phyloP scores from a whole-genome alignment of 1,140 invertebrate genomes.

The Sitodiplosis mosellana region DNA sequence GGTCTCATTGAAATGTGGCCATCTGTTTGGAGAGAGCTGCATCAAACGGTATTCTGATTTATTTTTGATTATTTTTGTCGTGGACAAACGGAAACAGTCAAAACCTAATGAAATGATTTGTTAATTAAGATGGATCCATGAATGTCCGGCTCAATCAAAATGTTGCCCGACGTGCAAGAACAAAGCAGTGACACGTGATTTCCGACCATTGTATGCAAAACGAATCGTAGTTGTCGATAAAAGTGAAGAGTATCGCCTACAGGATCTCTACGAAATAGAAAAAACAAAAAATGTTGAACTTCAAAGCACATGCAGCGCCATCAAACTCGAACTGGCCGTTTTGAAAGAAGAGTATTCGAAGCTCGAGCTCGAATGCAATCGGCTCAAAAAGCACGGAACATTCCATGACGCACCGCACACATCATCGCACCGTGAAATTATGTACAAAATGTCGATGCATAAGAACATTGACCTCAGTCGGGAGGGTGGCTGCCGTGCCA shows the following conservation, averaged over 20 bases:
- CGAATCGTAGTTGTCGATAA: conserved; percentile 43
- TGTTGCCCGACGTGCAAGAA: conserved; percentile 77
- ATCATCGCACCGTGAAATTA: neutral
- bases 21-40: conserved; percentile 73
- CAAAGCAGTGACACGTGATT: conserved; percentile 50
- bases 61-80: too few species aligned
- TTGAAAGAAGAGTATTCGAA: neutral
- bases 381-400: neutral
- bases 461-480: conserved; percentile 42
- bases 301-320: conserved; percentile 8
- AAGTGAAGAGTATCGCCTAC: conserved; percentile 35
- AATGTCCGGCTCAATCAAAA: conserved; percentile 24
- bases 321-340: neutral
- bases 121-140: conserved; percentile 47
- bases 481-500: conserved; percentile 55
- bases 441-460: conserved; percentile 31
- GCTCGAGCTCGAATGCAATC: neutral
- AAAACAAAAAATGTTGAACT: conserved; percentile 17
- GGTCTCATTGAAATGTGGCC: conserved; percentile 70
- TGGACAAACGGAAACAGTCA: too few species aligned
- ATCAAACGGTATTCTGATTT: conserved; percentile 44
- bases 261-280: conserved; percentile 31
- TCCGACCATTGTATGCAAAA: conserved; percentile 52
- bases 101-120: too few species aligned
- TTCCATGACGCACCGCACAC: neutral